phyloP scores from a whole-genome alignment of 1,140 invertebrate genomes.

The Odontomachus brunneus region DNA sequence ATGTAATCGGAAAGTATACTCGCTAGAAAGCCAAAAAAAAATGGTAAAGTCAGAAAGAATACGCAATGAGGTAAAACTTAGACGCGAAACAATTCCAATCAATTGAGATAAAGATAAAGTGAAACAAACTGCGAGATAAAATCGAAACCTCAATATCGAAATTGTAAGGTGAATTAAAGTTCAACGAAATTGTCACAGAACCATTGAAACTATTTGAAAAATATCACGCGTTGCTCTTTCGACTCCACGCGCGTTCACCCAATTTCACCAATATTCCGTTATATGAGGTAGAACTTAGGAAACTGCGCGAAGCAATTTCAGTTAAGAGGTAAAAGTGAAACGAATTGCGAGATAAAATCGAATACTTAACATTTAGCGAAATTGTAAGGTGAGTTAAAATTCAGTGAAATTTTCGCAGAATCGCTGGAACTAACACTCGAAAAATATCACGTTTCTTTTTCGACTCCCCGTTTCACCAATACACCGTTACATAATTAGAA shows the following conservation, averaged over 20 bases:
- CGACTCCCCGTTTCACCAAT: conserved; percentile 58
- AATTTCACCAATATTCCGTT: conserved; percentile 61
- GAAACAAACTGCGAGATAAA: too few species aligned
- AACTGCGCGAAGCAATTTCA: conserved; percentile 29
- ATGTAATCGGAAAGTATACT: conserved; percentile 15
- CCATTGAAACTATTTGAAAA: background rate
- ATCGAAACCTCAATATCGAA: background rate
- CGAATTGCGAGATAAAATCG: too few species aligned
- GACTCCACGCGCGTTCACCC: conserved; percentile 38
- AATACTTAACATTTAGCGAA: background rate
- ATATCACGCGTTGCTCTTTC: conserved; percentile 3
- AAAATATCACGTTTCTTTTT: conserved; percentile 13
- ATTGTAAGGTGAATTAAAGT: too few species aligned
- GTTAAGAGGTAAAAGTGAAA: background rate
- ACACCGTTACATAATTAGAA: conserved; percentile 60
- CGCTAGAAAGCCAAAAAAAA: conserved; percentile 8
- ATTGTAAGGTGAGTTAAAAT: too few species aligned
- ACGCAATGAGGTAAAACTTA: conserved; percentile 14
- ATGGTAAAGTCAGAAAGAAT: background rate
- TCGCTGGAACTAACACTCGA: background rate
- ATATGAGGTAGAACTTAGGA: conserved; percentile 34
- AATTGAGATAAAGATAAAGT: background rate
- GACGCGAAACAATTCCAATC: background rate
- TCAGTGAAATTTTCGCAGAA: too few species aligned
- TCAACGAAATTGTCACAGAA: too few species aligned